Percentiles rank a stretch among this genome's conserved stretches.
phyloP scores from a whole-genome alignment of 2,888 invertebrate genomes.

The Phaonia tiefii region DNA sequence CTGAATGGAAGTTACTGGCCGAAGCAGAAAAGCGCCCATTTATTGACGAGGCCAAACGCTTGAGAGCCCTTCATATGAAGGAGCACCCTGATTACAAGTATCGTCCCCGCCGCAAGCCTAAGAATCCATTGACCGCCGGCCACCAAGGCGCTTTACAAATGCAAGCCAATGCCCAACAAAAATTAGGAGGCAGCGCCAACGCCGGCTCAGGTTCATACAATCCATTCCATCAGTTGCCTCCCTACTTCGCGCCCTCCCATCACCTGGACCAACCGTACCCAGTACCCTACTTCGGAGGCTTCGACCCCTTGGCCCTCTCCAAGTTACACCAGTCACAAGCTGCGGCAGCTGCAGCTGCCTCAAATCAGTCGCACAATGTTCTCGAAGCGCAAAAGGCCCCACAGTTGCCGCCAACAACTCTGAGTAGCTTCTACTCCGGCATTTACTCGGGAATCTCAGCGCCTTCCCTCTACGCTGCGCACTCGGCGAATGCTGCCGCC shows the following conservation, averaged over 20 bases:
- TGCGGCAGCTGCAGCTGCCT: conserved; percentile 77
- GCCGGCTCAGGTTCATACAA: conserved; percentile 83
- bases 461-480: conserved; percentile 79
- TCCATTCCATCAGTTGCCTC: conserved; percentile 85
- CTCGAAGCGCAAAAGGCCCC: conserved; percentile 79
- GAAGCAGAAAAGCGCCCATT: conserved; percentile 95
- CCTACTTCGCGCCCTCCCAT: conserved; percentile 89
- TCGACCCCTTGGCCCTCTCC: conserved; percentile 79
- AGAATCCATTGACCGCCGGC: conserved; percentile 84
- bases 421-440: conserved; percentile 80
- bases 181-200: conserved; percentile 70
- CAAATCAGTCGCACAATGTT: conserved; percentile 76
- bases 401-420: conserved; percentile 78
- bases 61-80: conserved; percentile 93
- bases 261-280: conserved; percentile 83
- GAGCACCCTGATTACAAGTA: conserved; percentile 96
- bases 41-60: conserved; percentile 95
- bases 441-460: conserved; percentile 80
- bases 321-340: conserved; percentile 80
- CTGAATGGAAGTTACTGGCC: conserved; percentile 94
- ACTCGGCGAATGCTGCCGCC: conserved; percentile 77
- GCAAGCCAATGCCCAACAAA: conserved; percentile 76
- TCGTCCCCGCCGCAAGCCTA: conserved; percentile 91
- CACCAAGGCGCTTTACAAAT: conserved; percentile 76
- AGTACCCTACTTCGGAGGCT: conserved; percentile 80